Percentiles rank a stretch among this genome's conserved stretches.
Evolutionary conservation across 2,113 vertebrate species (phyloP).

Genomic region (Dicentrarchus labrax): DNA sequence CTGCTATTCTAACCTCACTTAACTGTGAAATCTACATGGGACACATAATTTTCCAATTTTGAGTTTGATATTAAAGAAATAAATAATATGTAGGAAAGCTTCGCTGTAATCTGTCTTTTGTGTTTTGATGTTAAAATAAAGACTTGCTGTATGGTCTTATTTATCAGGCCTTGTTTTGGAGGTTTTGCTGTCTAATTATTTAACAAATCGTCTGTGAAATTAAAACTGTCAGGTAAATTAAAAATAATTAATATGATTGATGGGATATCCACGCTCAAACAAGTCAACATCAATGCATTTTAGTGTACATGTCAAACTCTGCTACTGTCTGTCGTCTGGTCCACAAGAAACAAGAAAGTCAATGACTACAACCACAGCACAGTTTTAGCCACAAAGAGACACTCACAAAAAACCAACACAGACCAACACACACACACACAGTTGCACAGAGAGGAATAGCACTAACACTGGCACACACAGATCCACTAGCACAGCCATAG

Average conservation of each 20-base stretch:
- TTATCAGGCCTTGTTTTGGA: constrained; percentile 42
- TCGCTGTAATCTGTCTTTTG: constrained; percentile 31
- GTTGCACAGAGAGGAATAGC: constrained; percentile 77
- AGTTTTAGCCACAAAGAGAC: constrained; percentile 78
- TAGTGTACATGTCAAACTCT: constrained; percentile 63
- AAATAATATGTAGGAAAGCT: not conserved
- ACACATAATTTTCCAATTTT: constrained; percentile 3
- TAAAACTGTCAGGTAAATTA: constrained; percentile 75
- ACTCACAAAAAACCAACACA: constrained; percentile 70
- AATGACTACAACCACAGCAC: constrained; percentile 78
- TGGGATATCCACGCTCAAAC: constrained; percentile 61
- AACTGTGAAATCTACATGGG: constrained; percentile 31
- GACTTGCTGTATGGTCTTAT: constrained; percentile 30
- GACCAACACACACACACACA: constrained; percentile 66
- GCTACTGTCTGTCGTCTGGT: constrained; percentile 42
- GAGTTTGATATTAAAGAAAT: constrained; percentile 4
- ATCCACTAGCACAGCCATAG: constrained; percentile 81
- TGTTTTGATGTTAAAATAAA: constrained; percentile 37
- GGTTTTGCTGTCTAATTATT: constrained; percentile 63
- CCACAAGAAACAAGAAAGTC: constrained; percentile 70
- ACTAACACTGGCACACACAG: constrained; percentile 83
- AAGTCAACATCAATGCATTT: constrained; percentile 52
- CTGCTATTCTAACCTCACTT: constrained; percentile 33
- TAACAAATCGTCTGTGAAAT: constrained; percentile 76
- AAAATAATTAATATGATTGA: constrained; percentile 70